Conservation (phyloP, 2,113 vertebrate genomes). For the Myiagra hebetior region DNA sequence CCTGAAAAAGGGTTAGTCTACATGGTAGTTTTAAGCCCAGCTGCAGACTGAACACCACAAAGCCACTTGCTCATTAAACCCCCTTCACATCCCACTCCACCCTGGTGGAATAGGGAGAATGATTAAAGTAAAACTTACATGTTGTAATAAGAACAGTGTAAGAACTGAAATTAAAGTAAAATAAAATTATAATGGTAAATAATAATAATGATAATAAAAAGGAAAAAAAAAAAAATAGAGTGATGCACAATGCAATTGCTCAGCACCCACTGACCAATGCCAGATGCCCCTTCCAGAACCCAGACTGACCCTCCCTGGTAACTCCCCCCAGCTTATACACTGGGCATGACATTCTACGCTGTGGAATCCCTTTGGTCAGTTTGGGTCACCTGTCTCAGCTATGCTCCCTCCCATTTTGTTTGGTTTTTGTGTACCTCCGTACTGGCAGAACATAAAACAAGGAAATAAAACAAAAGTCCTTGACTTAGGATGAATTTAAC, state of each 20-base stretch:
- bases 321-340: neutral
- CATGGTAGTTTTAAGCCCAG: neutral
- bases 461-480: neutral
- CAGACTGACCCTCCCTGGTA: neutral
- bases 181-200: neutral
- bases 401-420: neutral
- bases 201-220: neutral
- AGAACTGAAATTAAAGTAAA: neutral
- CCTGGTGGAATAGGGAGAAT: neutral
- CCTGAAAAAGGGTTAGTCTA: neutral
- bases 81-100: neutral
- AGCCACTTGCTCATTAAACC: neutral
- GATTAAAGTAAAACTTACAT: neutral
- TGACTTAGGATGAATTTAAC: neutral
- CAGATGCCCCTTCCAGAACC: neutral
- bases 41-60: neutral
- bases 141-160: neutral
- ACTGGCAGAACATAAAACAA: neutral
- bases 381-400: neutral
- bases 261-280: neutral
- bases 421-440: neutral
- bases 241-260: neutral
- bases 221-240: neutral
- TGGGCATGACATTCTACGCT: neutral
- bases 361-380: neutral